Evolutionary conservation across 2,113 vertebrate species (phyloP).

Genomic region (Chaenocephalus aceratus): DNA sequence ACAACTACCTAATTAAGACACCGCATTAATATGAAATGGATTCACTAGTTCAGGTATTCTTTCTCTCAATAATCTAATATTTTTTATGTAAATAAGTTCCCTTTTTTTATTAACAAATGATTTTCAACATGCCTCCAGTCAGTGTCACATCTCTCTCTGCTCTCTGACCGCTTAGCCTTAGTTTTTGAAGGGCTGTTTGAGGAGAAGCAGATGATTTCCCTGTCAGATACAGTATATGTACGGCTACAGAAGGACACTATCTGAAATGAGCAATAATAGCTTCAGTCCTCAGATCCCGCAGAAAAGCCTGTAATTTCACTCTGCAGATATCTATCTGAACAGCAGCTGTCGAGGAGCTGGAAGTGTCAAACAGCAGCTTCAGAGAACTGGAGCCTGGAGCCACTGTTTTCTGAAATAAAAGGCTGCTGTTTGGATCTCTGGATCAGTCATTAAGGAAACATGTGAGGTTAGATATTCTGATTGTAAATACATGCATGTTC

Average conservation of each 20-base stretch:
- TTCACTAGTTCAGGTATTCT: background rate
- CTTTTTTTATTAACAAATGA: background rate
- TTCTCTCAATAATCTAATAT: background rate
- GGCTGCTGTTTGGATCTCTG: background rate
- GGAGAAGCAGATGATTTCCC: conserved; percentile 1
- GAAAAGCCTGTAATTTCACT: conserved; percentile 24
- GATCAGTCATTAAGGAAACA: background rate
- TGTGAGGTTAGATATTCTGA: background rate
- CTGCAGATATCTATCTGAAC: conserved; percentile 31
- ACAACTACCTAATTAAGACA: background rate
- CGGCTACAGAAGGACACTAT: conserved; percentile 16
- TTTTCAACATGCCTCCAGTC: background rate
- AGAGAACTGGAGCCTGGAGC: background rate
- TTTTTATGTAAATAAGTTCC: background rate
- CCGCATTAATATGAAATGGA: background rate
- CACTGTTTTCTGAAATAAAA: conserved; percentile 7
- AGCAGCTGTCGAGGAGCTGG: conserved; percentile 10
- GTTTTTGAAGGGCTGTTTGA: conserved; percentile 22
- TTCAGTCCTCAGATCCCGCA: background rate
- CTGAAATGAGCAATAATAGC: conserved; percentile 19
- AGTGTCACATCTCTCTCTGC: background rate
- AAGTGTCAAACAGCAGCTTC: conserved; percentile 2
- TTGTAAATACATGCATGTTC: background rate
- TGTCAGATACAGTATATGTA: conserved; percentile 11
- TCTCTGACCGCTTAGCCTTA: background rate